Evolutionary conservation across 2,113 vertebrate genomes (phyloP), one percentile per base, ranked within the genome.

Genomic region (Boulengerochromis microlepis): DNA sequence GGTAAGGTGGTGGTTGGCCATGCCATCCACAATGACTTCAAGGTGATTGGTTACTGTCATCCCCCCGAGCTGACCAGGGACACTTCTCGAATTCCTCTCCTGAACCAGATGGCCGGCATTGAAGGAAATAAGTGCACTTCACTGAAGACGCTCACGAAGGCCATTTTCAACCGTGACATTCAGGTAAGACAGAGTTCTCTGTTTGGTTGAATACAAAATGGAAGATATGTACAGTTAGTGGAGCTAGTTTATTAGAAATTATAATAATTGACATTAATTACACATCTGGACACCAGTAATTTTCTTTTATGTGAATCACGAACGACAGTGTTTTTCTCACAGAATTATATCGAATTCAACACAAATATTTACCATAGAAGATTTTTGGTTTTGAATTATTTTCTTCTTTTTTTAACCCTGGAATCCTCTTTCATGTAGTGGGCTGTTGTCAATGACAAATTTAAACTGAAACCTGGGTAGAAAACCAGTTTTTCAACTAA

Each of bases 1-100:
- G 98, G 98, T 29, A 98, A 98, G 94, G 86, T 99, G 0, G 97
- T 99, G 82, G 92, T 99, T 0, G 98, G 98, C 5, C 98, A 99
- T 0, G 97, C 98, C 15, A 53, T 99, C 86, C 95, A 97, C 92
- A 98, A 99, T 0, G 98, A 99, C 90, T 98, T 98, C 96, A 98
- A 97, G 92, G 98, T 96, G 0, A 96, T 99, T 0, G 90, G 93
- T 0, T 99, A 98, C 78, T 91, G 56, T 13, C 98, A 99, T 84
- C 97, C 98, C 7, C 85, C 92, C 2, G 85, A 87, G 2, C 87
- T 98, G 15, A 98, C 97, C 26, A 94, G 98, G 4, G 98, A 99
- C 95, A 99, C 98, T 0, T 97, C 98, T 1, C 89, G 89, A 2
- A 98, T 98, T 24, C 97, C 98, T 0, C 93, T 96, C 38, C 96